A percentile compares a stretch with the other conserved stretches of the same genome.
Conservation (phyloP, 35 echinoderm and acorn worm genomes). For the Lytechinus pictus region DNA sequence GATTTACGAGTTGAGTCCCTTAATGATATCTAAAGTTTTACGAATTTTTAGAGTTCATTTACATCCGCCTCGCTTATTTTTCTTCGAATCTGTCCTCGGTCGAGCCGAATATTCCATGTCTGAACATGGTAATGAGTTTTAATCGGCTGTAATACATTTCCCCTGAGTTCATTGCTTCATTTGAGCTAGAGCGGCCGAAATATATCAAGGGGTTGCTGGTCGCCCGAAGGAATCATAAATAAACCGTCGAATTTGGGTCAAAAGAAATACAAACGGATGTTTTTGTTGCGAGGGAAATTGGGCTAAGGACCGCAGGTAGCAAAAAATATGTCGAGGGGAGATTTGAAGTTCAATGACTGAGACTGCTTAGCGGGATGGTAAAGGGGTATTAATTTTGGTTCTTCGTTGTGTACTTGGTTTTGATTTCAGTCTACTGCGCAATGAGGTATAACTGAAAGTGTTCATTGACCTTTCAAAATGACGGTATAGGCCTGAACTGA, state of each 20-base stretch:
- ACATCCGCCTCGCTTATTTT: not conserved
- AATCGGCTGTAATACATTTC: slow-evolving; percentile 12
- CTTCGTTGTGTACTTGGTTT: not conserved
- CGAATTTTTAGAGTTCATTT: not conserved
- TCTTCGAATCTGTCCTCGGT: not conserved
- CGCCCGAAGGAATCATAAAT: not conserved
- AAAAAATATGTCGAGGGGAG: not conserved
- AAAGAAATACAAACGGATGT: slow-evolving; percentile 31
- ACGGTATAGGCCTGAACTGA: not conserved
- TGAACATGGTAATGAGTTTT: not conserved
- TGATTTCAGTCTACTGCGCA: not conserved
- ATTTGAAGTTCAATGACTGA: not conserved
- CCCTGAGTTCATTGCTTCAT: slow-evolving; percentile 28
- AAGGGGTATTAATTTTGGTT: not conserved
- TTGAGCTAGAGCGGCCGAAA: not conserved
- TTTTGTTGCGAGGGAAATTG: slow-evolving; percentile 19
- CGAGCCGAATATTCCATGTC: not conserved
- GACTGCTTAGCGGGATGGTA: not conserved
- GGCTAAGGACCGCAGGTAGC: slow-evolving; percentile 14
- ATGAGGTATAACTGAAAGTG: not conserved
- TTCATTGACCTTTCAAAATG: not conserved
- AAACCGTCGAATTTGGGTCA: slow-evolving; percentile 27
- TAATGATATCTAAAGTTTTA: too few relatives aligned
- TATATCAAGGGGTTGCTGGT: not conserved
- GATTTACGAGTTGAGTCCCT: too few relatives aligned